These are phyloP conservation scores for Hiodon alosoides DNA, from an alignment of 2,113 vertebrate genomes.

Conservation along the genomic window DNA sequence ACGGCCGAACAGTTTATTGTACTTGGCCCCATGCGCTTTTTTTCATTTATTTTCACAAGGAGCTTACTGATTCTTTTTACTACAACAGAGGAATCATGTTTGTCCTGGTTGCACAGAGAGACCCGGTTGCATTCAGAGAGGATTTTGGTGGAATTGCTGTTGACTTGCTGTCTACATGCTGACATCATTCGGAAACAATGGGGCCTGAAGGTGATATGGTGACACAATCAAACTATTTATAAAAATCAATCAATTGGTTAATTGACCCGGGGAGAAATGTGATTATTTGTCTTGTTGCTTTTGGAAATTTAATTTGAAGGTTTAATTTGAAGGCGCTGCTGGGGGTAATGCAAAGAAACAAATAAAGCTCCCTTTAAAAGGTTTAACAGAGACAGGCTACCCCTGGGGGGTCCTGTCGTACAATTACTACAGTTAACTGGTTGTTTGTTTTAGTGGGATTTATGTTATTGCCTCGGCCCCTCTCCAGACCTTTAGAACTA, in stretches of 20 bases:
- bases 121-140: neutral
- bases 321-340: neutral
- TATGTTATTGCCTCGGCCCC: constrained; percentile 29
- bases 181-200: neutral
- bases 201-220: too few species aligned
- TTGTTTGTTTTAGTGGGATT: constrained; percentile 37
- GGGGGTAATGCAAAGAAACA: neutral
- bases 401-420: constrained; percentile 27
- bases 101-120: constrained; percentile 15
- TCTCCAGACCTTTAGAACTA: constrained; percentile 16
- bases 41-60: constrained; percentile 17
- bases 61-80: constrained; percentile 13
- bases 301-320: neutral
- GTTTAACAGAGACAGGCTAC: constrained; percentile 14
- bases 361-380: neutral
- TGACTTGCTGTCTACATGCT: neutral
- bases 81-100: constrained; percentile 51
- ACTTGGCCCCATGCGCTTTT: constrained; percentile 31
- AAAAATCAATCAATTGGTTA: neutral
- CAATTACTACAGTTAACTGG: constrained; percentile 8
- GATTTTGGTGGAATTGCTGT: constrained; percentile 32
- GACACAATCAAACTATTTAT: too few species aligned
- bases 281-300: neutral
- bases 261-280: neutral
- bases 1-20: constrained; percentile 35